These are phyloP conservation scores for Scaptomyza flava DNA, from an alignment of 2,888 invertebrate genomes.

Conservation along the genomic window DNA sequence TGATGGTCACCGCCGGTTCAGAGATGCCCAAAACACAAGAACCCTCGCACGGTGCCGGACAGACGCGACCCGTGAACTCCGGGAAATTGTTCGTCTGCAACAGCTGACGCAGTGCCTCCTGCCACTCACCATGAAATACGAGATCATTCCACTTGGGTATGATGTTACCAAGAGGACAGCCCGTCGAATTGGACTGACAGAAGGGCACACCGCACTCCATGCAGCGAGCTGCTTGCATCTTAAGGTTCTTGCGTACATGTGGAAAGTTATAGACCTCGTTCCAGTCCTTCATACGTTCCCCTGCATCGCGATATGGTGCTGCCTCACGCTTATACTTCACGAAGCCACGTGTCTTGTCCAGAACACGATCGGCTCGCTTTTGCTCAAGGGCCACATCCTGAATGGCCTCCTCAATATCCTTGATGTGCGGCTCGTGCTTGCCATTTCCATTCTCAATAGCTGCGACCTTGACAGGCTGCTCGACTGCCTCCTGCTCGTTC, in stretches of 20 bases:
- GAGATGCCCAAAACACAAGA: slow-evolving; percentile 98
- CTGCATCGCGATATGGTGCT: slow-evolving; percentile 93
- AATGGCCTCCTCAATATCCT: slow-evolving; percentile 96
- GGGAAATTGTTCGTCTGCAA: slow-evolving; percentile 99
- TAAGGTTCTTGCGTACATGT: slow-evolving; percentile 94
- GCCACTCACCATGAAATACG: slow-evolving; percentile 97
- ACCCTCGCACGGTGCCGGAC: slow-evolving; percentile 99
- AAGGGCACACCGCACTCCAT: slow-evolving; percentile 99
- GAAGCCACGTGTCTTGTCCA: slow-evolving; percentile 95
- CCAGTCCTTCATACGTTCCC: slow-evolving; percentile 96
- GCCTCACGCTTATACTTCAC: slow-evolving; percentile 97
- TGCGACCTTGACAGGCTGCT: slow-evolving; percentile 64
- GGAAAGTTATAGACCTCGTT: slow-evolving; percentile 96
- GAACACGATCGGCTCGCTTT: slow-evolving; percentile 91
- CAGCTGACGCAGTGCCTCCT: slow-evolving; percentile 95
- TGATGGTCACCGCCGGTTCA: slow-evolving; percentile 98
- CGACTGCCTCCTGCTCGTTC: slow-evolving; percentile 82
- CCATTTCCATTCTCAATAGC: slow-evolving; percentile 82
- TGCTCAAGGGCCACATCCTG: slow-evolving; percentile 91
- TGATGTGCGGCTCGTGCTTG: slow-evolving; percentile 85
- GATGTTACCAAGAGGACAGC: slow-evolving; percentile 98
- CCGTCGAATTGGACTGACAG: slow-evolving; percentile 95
- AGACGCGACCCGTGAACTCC: slow-evolving; percentile 97
- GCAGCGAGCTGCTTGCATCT: slow-evolving; percentile 96
- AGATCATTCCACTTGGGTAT: slow-evolving; percentile 99